phyloP scores from a whole-genome alignment of 2,113 vertebrate genomes.

The Sorex araneus region DNA sequence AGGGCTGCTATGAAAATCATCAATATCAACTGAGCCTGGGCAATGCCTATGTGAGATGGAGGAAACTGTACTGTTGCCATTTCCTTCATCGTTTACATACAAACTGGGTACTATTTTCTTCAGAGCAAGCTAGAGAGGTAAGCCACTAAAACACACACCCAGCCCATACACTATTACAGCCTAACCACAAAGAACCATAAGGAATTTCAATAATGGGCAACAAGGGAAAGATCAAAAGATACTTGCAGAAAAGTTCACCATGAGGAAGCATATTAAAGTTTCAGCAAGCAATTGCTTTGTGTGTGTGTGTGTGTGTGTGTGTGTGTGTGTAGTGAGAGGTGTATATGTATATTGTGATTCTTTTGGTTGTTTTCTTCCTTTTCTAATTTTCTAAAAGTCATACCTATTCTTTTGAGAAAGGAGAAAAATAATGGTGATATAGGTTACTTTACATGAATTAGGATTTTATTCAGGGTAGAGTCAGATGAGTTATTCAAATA shows the following conservation, averaged over 20 bases:
- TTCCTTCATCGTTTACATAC: conserved; percentile 38
- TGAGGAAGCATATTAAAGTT: conserved; percentile 59
- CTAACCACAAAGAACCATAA: conserved; percentile 42
- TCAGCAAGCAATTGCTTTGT: conserved; percentile 36
- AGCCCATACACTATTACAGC: not conserved
- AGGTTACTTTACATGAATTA: conserved; percentile 66
- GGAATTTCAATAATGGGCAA: conserved; percentile 69
- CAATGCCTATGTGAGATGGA: not conserved
- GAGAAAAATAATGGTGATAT: conserved; percentile 50
- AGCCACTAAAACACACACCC: conserved; percentile 12
- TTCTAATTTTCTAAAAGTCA: conserved; percentile 76
- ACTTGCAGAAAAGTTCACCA: conserved; percentile 59
- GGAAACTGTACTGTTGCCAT: not conserved
- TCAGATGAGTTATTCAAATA: conserved; percentile 39
- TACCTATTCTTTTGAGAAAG: conserved; percentile 66
- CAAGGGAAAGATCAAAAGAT: conserved; percentile 26
- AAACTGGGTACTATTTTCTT: conserved; percentile 55
- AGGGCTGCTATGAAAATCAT: not conserved
- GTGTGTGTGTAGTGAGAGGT: no score
- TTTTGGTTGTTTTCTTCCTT: conserved; percentile 67
- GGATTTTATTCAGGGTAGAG: not conserved
- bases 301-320: not conserved
- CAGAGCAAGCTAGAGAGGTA: conserved; percentile 46
- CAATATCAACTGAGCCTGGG: not conserved
- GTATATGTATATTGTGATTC: conserved; percentile 51